These are phyloP conservation scores for Dicyrtoma fusca DNA, from an alignment of 2,888 invertebrate genomes.

Conservation along the genomic window DNA sequence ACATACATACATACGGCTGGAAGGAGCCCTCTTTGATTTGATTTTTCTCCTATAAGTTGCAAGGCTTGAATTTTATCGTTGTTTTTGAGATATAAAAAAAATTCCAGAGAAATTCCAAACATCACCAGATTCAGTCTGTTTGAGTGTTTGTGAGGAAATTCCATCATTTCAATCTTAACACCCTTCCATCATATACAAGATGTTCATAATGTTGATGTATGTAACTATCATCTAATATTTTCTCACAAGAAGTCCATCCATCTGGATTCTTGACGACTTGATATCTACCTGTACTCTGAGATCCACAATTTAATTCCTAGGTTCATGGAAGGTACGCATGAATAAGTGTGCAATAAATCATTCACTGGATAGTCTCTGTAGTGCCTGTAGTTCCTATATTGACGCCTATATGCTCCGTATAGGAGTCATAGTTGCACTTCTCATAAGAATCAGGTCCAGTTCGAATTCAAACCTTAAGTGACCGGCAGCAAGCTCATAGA, in stretches of 20 bases:
- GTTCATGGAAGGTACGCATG: slow-evolving; percentile 24
- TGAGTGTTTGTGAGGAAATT: slow-evolving; percentile 40
- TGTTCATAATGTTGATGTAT: background rate
- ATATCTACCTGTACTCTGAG: slow-evolving; percentile 9
- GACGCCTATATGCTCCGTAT: background rate
- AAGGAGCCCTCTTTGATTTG: too few relatives aligned
- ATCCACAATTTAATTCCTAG: slow-evolving; percentile 20
- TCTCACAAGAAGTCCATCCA: slow-evolving; percentile 13
- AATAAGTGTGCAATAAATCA: slow-evolving; percentile 40
- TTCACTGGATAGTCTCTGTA: slow-evolving; percentile 1
- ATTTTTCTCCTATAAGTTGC: too few relatives aligned
- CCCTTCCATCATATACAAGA: slow-evolving; percentile 35
- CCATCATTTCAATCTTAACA: slow-evolving; percentile 43
- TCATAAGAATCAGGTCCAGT: too few relatives aligned
- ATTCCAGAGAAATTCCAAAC: slow-evolving; percentile 40
- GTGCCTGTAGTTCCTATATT: background rate
- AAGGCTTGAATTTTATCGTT: background rate
- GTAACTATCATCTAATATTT: slow-evolving; percentile 16
- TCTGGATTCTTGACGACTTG: slow-evolving; percentile 8
- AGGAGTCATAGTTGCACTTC: too few relatives aligned
- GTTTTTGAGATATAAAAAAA: background rate
- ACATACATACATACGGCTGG: too few relatives aligned
- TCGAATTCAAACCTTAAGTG: slow-evolving; percentile 1
- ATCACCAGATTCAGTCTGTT: slow-evolving; percentile 39
- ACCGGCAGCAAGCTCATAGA: slow-evolving; percentile 33